These are phyloP conservation scores for Lasius fuliginosus DNA, from an alignment of 2,888 invertebrate genomes.

Conservation along the genomic window DNA sequence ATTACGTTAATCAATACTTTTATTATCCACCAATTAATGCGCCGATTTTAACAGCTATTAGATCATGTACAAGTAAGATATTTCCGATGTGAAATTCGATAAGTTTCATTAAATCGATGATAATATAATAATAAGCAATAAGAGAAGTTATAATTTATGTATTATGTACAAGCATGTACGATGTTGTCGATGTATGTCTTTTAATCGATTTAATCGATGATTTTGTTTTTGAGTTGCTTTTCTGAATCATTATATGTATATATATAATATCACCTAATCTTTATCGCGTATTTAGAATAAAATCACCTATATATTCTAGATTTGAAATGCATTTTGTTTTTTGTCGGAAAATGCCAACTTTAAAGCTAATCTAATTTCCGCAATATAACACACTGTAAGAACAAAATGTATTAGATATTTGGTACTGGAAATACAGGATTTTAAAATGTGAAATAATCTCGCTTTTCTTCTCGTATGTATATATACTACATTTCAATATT, in stretches of 20 bases:
- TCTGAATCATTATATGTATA: background rate
- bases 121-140: constrained; percentile 13
- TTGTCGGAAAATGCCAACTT: background rate
- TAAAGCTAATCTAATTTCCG: constrained; percentile 37
- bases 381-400: constrained; percentile 69
- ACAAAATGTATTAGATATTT: constrained; percentile 74
- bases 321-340: constrained; percentile 37
- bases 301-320: background rate
- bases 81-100: background rate
- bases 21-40: constrained; percentile 4
- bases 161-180: background rate
- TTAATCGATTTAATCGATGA: background rate
- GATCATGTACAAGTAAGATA: constrained; percentile 2
- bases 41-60: constrained; percentile 17
- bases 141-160: background rate
- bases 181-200: constrained; percentile 6
- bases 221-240: background rate
- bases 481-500: background rate
- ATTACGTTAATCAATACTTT: constrained; percentile 32
- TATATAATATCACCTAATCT: constrained; percentile 5
- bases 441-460: constrained; percentile 56
- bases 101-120: constrained; percentile 5
- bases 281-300: background rate
- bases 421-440: constrained; percentile 75
- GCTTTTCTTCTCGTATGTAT: background rate